Evolutionary conservation across 2,113 vertebrate species (phyloP), one percentile per base, ranked within the genome.

Genomic region (Nyctereutes procyonoides): DNA sequence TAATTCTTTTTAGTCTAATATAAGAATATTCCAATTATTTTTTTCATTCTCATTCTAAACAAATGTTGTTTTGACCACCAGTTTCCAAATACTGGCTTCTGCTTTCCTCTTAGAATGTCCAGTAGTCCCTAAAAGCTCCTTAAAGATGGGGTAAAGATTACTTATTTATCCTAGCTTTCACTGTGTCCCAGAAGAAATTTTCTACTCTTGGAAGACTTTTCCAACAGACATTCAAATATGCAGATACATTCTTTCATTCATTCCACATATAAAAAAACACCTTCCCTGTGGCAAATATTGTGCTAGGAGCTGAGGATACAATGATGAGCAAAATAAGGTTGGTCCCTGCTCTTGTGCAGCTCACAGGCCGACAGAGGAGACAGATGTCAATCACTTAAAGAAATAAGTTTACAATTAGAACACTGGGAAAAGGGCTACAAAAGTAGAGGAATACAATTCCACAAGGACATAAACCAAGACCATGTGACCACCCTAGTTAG

Each of bases 21-120:
- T 48, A 84, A 92, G 22, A 83, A 80, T 63, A 80, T 56, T 93
- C 32, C 38, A 88, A 84, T 92, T 74, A 84, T 17, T 69, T 85
- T 83, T 80, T 93, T 53, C 14, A 62, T 89, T 73, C 24, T 73
- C 20, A 56, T 79, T 73, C 63, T 73, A 80, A 84, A 90, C 20
- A 76, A 51, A 35, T 60, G 48, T 16, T 86, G 20, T 43, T 84
- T 43, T 84, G 32, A 84, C 10, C 28, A 89, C 84, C 71, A 73
- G n/a, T 56, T 88, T 71, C 48, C 65, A 95, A 80, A 89, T 38
- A 20, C 30, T 60, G 8, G 8, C 28, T 80, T 38, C 43, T 58
- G 5, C 53, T 84, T 73, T 90, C 71, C n/a, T 51, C 14, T 38
- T 73, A 55, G 65, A 56, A 48, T 35, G 55, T 9, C 24, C 79